phyloP scores from a whole-genome alignment of 2,113 vertebrate genomes.

The Collichthys lucidus region DNA sequence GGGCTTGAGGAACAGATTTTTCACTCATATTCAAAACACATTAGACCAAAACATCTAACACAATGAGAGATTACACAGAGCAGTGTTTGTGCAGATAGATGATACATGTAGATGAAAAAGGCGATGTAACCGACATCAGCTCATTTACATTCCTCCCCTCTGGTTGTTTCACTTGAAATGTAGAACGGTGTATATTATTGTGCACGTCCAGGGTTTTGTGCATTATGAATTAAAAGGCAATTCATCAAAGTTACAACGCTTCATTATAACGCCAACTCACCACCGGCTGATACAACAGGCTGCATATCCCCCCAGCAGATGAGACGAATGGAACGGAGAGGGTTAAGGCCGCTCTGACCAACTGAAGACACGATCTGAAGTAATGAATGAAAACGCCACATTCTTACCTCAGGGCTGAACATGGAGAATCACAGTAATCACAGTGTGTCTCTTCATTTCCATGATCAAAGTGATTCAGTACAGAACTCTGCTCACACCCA shows the following conservation, averaged over 20 bases:
- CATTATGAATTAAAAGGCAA: conserved; percentile 7
- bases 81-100: conserved; percentile 40
- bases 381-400: conserved; percentile 46
- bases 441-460: conserved; percentile 43
- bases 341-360: conserved; percentile 29
- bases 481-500: conserved; percentile 27
- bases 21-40: conserved; percentile 22
- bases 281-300: conserved; percentile 12
- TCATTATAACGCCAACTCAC: neutral
- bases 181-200: neutral
- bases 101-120: conserved; percentile 45
- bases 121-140: neutral
- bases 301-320: neutral
- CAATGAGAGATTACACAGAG: neutral
- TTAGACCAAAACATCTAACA: conserved; percentile 22
- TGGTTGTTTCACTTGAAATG: conserved; percentile 19
- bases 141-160: conserved; percentile 30
- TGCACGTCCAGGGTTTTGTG: conserved; percentile 1
- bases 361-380: conserved; percentile 35
- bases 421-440: conserved; percentile 44
- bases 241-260: conserved; percentile 13
- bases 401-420: conserved; percentile 42
- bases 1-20: conserved; percentile 10
- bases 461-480: conserved; percentile 47
- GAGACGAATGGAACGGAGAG: conserved; percentile 34